phyloP scores from a whole-genome alignment of 35 echinoderm and acorn worm genomes.

The Hemicentrotus pulcherrimus region DNA sequence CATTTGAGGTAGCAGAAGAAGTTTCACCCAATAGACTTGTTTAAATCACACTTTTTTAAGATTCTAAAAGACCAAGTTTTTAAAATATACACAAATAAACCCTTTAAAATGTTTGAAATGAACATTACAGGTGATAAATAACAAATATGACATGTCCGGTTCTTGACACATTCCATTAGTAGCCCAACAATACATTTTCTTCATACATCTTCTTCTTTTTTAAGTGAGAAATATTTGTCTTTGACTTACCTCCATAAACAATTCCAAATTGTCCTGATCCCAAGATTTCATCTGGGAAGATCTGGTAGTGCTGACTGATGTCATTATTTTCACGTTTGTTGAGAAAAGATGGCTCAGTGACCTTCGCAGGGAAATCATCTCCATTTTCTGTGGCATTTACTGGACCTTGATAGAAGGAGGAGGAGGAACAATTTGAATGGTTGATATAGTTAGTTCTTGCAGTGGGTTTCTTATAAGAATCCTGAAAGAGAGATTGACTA shows the following conservation, averaged over 20 bases:
- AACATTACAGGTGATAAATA: too few species aligned
- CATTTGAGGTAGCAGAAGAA: too few species aligned
- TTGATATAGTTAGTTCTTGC: not conserved
- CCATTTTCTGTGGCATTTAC: conserved; percentile 77
- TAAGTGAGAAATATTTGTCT: too few species aligned
- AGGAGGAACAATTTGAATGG: conserved; percentile 21
- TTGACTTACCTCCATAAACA: conserved; percentile 95
- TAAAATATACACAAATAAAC: too few species aligned
- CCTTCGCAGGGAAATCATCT: conserved; percentile 49
- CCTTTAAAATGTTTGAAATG: too few species aligned
- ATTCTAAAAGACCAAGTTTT: too few species aligned
- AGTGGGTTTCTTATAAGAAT: conserved; percentile 17
- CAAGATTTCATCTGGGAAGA: conserved; percentile 97
- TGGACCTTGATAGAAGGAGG: conserved; percentile 55
- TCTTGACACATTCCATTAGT: too few species aligned
- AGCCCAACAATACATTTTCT: too few species aligned
- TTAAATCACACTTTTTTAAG: too few species aligned
- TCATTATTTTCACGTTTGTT: conserved; percentile 73
- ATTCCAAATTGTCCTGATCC: conserved; percentile 99
- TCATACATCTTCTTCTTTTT: too few species aligned
- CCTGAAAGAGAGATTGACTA: conserved; percentile 26
- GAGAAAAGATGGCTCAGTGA: not conserved
- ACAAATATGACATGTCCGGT: too few species aligned
- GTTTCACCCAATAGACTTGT: too few species aligned
- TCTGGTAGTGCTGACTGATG: conserved; percentile 96